Evolutionary conservation across 2,888 invertebrate genomes (phyloP).

Genomic region (Dicyrtoma fusca): DNA sequence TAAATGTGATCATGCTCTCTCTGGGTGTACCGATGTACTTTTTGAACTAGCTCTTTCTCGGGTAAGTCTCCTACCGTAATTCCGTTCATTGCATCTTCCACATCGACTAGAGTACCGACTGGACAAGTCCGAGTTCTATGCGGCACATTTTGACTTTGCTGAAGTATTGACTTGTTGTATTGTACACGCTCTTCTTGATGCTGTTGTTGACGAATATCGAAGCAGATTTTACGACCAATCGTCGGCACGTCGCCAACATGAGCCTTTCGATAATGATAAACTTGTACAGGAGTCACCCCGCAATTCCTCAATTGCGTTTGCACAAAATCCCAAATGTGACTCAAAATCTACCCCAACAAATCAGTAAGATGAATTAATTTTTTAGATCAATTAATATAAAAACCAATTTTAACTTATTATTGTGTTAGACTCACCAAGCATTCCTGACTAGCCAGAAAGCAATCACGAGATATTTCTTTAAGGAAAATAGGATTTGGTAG

Average conservation of each 20-base stretch:
- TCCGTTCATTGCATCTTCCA: constrained; percentile 6
- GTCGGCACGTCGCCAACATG: constrained; percentile 64
- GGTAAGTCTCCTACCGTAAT: constrained; percentile 17
- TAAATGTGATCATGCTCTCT: constrained; percentile 27
- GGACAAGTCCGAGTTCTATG: constrained; percentile 19
- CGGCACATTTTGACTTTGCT: constrained; percentile 6
- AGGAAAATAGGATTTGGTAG: constrained; percentile 70
- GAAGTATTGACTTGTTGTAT: background rate
- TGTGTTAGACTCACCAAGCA: constrained; percentile 69
- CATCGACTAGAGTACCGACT: constrained; percentile 4
- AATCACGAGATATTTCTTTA: constrained; percentile 78
- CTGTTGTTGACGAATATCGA: constrained; percentile 9
- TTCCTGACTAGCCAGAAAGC: constrained; percentile 83
- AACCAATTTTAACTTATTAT: background rate
- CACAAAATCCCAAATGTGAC: constrained; percentile 74
- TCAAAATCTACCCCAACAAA: constrained; percentile 68
- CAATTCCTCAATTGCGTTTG: constrained; percentile 61
- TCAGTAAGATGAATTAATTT: background rate
- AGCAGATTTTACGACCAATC: constrained; percentile 43
- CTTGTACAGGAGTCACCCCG: constrained; percentile 69
- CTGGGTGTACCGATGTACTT: constrained; percentile 30
- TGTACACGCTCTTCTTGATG: constrained; percentile 9
- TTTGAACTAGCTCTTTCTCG: constrained; percentile 32
- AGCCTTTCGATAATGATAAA: constrained; percentile 68
- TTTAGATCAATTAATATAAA: constrained; percentile 2